Evolutionary conservation across 2,888 invertebrate species (phyloP).

Genomic region (Nebria brevicollis): DNA sequence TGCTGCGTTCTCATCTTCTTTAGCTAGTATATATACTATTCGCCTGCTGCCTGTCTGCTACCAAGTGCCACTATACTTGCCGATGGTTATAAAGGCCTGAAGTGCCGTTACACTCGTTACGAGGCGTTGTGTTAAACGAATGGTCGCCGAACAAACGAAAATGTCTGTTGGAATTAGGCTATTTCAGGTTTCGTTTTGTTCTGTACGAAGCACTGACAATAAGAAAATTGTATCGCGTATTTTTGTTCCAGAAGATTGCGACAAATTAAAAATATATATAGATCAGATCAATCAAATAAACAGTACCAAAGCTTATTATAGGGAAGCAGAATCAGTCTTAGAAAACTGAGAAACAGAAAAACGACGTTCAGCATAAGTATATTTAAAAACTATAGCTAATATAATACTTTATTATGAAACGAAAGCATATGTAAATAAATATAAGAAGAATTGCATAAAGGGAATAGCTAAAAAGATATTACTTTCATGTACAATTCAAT

Average conservation of each 20-base stretch:
- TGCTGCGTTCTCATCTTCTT: not conserved
- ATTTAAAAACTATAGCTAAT: not conserved
- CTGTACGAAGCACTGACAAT: not conserved
- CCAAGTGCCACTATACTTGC: not conserved
- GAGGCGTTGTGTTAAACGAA: slow-evolving; percentile 36
- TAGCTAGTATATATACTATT: not conserved
- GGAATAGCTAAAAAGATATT: not conserved
- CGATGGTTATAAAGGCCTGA: not conserved
- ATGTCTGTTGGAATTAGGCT: slow-evolving; percentile 36
- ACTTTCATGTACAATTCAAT: not conserved
- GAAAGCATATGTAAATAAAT: not conserved
- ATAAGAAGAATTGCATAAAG: not conserved
- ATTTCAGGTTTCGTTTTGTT: slow-evolving; percentile 7
- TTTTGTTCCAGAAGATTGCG: not conserved
- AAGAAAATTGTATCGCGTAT: not conserved
- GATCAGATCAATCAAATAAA: not conserved
- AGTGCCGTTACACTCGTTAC: slow-evolving; percentile 30
- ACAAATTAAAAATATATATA: not conserved
- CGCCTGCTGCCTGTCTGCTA: not conserved
- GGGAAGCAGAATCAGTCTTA: too few species aligned
- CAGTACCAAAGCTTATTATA: too few species aligned
- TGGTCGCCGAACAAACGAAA: slow-evolving; percentile 3
- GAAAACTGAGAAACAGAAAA: too few species aligned
- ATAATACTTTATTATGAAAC: not conserved
- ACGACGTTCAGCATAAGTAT: not conserved